Base-by-base conservation (phyloP, 2,797 vertebrate species). In the Cynodonichthys magdalenae region DNA sequence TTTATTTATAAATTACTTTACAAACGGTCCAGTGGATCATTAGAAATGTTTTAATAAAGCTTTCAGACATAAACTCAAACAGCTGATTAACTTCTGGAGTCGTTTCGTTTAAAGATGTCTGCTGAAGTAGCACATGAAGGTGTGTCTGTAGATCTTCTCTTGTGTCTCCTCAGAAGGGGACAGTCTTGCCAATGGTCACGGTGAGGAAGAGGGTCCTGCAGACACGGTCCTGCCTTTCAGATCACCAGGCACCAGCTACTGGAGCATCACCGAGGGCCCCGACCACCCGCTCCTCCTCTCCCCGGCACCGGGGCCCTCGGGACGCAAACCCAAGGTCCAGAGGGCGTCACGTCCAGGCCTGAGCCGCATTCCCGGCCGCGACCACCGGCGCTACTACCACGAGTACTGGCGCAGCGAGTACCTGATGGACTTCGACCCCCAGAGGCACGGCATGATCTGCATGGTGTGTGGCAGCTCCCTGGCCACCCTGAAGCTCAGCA, bases 391-490 rank as follows among this genome's bases (percentile, higher is more conserved):
- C 31, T 97, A 98, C 84, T 98, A 98, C 89, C 96, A 97, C 7
- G 95, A 95, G 78, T 95, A 96, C 84, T 98, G 96, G 96, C 92
- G 96, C 75, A 94, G 94, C 27, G 96, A 98, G 82, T 97, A 96
- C 89, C 90, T 98, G 82, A 98, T 98, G 96, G 96, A 97, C 79
- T 96, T 96, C 66, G 96, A 97, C 64, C 91, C 94, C 0, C 93
- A 92, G 19, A 90, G 94, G 29, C 95, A 96, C 0, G 95, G 96
- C 46, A 96, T 98, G 96, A 95, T 97, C 79, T 97, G 96, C 86
- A 96, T 98, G 96, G 96, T 98, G 75, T 98, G 96, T 0, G 96
- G 96, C 60, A 96, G 95, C 79, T 95, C 96, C 1, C 79, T 96
- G 70, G 95, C 95, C 75, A 96, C 95, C 0, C 92, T 97, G 64